Percentiles rank a stretch among this genome's conserved stretches.
Conservation (phyloP, 2,113 vertebrate species). For the Psilopsiagon aymara region DNA sequence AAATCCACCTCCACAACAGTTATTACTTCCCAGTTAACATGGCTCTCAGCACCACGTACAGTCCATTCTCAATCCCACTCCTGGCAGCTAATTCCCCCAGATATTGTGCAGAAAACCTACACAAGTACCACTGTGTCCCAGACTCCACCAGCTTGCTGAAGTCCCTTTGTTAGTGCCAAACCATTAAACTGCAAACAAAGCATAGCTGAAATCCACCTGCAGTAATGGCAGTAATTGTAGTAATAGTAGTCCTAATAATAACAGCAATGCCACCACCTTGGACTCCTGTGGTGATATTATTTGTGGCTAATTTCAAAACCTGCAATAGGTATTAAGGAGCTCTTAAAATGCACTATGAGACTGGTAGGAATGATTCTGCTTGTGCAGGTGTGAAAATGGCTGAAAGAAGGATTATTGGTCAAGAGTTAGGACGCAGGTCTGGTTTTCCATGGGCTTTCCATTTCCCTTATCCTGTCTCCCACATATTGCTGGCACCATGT, state of each 20-base stretch:
- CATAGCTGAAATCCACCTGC: neutral
- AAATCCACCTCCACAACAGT: neutral
- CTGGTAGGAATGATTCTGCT: neutral
- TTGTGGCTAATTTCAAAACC: conserved; percentile 4
- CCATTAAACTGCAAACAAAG: neutral
- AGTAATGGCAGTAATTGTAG: neutral
- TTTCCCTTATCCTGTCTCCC: neutral
- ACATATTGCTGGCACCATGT: neutral
- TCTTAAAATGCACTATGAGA: neutral
- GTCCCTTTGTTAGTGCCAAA: conserved; percentile 5
- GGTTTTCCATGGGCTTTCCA: neutral
- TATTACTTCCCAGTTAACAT: neutral
- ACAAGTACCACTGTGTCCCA: neutral
- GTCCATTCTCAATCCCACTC: neutral
- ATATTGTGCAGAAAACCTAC: neutral
- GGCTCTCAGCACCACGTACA: neutral
- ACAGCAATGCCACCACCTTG: neutral
- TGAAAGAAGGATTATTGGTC: neutral
- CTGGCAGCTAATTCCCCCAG: neutral
- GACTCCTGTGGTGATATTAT: neutral
- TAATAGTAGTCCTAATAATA: neutral
- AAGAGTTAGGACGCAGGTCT: neutral
- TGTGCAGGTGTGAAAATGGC: neutral
- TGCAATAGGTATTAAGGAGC: neutral
- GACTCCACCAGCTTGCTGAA: neutral